These are phyloP conservation scores for Nephrocerus scutellatus DNA, from an alignment of 2,888 invertebrate genomes.

Conservation along the genomic window DNA sequence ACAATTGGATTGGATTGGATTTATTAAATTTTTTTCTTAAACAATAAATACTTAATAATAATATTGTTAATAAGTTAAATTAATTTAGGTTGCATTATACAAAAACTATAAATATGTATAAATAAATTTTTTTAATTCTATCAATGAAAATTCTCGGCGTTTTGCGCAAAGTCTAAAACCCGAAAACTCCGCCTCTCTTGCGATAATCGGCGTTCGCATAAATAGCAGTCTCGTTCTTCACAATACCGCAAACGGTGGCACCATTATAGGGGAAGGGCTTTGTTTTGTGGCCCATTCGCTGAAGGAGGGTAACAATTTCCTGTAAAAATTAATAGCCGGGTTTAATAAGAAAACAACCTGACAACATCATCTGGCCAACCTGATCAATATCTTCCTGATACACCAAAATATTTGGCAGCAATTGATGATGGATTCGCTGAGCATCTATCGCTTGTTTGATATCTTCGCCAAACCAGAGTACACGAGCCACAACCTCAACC, in stretches of 20 bases:
- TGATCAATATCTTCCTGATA: constrained; percentile 63
- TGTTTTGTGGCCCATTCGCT: constrained; percentile 61
- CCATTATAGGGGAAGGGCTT: constrained; percentile 52
- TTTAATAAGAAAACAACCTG: too few relatives aligned
- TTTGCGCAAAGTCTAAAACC: constrained; percentile 47
- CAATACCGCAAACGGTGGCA: constrained; percentile 66
- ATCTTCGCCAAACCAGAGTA: constrained; percentile 59
- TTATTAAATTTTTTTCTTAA: too few relatives aligned
- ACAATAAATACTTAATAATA: too few relatives aligned
- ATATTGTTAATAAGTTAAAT: too few relatives aligned
- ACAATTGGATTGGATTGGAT: too few relatives aligned
- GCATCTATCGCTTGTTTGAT: constrained; percentile 65
- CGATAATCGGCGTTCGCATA: constrained; percentile 75
- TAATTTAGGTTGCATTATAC: too few relatives aligned
- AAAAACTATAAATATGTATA: too few relatives aligned
- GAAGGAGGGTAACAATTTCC: constrained; percentile 59
- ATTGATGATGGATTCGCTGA: constrained; percentile 78
- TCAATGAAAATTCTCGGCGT: too few relatives aligned
- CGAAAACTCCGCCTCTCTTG: constrained; percentile 73
- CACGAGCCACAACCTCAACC: constrained; percentile 56
- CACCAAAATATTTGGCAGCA: constrained; percentile 64
- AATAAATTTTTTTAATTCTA: too few relatives aligned
- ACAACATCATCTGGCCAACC: too few relatives aligned
- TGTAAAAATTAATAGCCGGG: too few relatives aligned
- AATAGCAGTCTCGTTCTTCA: constrained; percentile 58